Base-by-base conservation (phyloP, 1,140 invertebrate species). In the Platyscapa corneri region DNA sequence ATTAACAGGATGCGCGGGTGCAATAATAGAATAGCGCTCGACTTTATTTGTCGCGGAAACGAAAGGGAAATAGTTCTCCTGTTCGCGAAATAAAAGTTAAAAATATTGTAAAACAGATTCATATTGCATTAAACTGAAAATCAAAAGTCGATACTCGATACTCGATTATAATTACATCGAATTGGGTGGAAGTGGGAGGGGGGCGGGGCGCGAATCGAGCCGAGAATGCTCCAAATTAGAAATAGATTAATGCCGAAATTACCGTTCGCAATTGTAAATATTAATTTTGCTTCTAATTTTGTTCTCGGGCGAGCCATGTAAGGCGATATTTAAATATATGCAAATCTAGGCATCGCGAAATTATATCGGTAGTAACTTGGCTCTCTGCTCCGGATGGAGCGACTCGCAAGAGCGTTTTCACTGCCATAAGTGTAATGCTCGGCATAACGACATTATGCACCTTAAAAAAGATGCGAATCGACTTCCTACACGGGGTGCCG, bases 401-500 rank as follows among this genome's bases (percentile, higher is more conserved):
- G 14, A 16, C 32, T 32, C 12, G 12, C 14, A 67, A 67, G 30
- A 67, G 27, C 70, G n/a, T 74, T 74, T 70, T 74, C 39, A 39
- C 23, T 74, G 23, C 70, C 70, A 74, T 27, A 70, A 70, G 67
- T 34, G 34, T 37, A 70, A 70, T 70, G 67, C n/a, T n/a, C 67
- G 34, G 32, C 30, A 14, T 23, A 37, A 70, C 67, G 67, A 70
- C 32, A 70, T 32, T 32, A 70, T 70, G 32, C 67, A 37, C 67
- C 67, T 70, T 70, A 0, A 37, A 23, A 70, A 70, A 70, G 67
- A 70, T 70, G 67, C 67, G 67, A 37, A 37, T 70, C 67, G 42
- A 70, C 65, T 82, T 72, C 67, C 64, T 82, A 65, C n/a, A 6
- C n/a, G 30, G 42, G 34, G n/a, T n/a, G n/a, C n/a, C n/a, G n/a